These are phyloP conservation scores for Hipposideros armiger DNA, from an alignment of 2,113 vertebrate species.

Conservation along the genomic window DNA sequence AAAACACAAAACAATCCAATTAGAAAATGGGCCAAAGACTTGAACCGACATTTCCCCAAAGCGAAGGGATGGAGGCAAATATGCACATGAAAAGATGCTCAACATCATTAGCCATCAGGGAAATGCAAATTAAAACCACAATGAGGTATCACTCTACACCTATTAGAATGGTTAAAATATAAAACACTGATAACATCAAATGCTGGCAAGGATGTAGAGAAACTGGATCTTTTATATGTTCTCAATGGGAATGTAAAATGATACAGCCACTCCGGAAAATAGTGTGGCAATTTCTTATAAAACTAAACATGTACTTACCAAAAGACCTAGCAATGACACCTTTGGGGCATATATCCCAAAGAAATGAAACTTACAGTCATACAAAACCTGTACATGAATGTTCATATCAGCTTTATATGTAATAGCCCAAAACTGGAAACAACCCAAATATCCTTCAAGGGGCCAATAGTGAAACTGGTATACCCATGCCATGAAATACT, in stretches of 20 bases:
- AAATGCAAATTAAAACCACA: constrained; percentile 25
- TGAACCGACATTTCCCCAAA: not conserved
- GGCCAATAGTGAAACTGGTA: not conserved
- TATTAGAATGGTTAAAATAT: not conserved
- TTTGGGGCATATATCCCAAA: not conserved
- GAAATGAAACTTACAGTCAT: not conserved
- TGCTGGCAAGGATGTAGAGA: not conserved
- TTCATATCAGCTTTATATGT: not conserved
- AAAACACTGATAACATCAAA: not conserved
- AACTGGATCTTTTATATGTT: not conserved
- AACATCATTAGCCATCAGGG: not conserved
- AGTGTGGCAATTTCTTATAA: not conserved
- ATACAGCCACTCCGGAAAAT: not conserved
- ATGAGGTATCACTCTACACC: not conserved
- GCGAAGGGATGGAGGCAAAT: not conserved
- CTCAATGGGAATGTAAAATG: not conserved
- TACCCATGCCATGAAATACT: not conserved
- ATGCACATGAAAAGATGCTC: not conserved
- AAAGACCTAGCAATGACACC: not conserved
- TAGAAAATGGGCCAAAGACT: not conserved
- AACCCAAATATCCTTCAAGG: not conserved
- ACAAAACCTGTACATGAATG: not conserved
- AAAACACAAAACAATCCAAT: not conserved
- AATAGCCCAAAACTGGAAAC: not conserved
- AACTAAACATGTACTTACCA: not conserved